Evolutionary conservation across 2,888 invertebrate genomes (phyloP).

Genomic region (Acrobasis consociella): DNA sequence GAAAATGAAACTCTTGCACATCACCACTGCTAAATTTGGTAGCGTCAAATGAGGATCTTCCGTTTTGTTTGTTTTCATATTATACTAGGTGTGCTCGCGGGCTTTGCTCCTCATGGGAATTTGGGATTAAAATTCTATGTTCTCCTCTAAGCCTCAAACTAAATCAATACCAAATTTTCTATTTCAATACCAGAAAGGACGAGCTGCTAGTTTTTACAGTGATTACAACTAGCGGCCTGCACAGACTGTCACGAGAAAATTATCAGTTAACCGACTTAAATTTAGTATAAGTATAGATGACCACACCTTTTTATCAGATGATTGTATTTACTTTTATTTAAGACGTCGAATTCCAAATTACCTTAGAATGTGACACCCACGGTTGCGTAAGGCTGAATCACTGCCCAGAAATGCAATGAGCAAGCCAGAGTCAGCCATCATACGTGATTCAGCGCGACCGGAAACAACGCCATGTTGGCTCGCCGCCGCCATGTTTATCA

Average conservation of each 20-base stretch:
- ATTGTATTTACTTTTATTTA: conserved; percentile 36
- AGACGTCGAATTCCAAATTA: conserved; percentile 59
- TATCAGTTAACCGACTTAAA: too few species aligned
- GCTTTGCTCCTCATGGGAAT: too few species aligned
- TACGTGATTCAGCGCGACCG: conserved; percentile 79
- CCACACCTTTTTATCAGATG: not conserved
- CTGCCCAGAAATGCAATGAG: conserved; percentile 76
- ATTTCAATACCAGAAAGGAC: too few species aligned
- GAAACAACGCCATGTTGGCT: conserved; percentile 80
- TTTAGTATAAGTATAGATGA: too few species aligned
- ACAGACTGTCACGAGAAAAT: too few species aligned
- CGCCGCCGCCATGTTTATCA: conserved; percentile 78
- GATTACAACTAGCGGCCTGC: too few species aligned
- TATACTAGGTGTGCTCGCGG: too few species aligned
- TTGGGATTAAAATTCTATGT: too few species aligned
- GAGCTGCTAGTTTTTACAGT: too few species aligned
- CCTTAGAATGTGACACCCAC: conserved; percentile 61
- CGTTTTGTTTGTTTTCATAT: conserved; percentile 20
- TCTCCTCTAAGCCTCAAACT: too few species aligned
- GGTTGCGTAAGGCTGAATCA: conserved; percentile 78
- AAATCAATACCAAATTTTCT: too few species aligned
- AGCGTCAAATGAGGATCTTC: conserved; percentile 15
- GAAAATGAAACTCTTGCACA: conserved; percentile 20
- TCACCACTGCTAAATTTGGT: not conserved
- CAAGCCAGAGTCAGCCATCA: conserved; percentile 67